A percentile compares a stretch with the other conserved stretches of the same genome.
Conservation (phyloP, 2,888 invertebrate species). For the Acutogordius australiensis region DNA sequence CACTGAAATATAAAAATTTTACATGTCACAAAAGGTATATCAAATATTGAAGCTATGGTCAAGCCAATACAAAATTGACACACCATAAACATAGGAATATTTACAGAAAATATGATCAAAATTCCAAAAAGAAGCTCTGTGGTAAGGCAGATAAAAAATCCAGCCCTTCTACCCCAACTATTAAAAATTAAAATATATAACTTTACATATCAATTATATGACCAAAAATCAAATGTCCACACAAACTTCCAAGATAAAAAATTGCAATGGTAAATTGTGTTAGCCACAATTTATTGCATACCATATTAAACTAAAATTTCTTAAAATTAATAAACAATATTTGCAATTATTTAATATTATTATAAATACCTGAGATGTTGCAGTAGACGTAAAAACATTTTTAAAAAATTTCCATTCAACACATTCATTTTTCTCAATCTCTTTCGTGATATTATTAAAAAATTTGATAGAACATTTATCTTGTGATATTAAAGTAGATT, state of each 20-base stretch:
- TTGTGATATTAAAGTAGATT: neutral
- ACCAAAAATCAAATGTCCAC: conserved; percentile 7
- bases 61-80: conserved; percentile 1
- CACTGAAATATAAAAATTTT: neutral
- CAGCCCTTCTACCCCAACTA: conserved; percentile 1
- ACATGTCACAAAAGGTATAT: conserved; percentile 6
- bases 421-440: neutral
- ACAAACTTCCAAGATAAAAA: neutral
- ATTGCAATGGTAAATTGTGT: neutral
- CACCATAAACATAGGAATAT: conserved; percentile 1
- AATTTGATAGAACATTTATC: neutral
- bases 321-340: too few species aligned
- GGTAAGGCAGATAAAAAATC: neutral
- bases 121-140: conserved; percentile 4
- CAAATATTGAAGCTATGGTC: conserved; percentile 9
- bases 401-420: neutral
- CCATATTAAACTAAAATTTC: conserved; percentile 7
- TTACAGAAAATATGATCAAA: neutral
- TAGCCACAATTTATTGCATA: neutral
- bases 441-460: neutral
- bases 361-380: neutral
- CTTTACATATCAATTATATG: conserved; percentile 2
- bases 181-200: neutral
- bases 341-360: too few species aligned
- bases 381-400: neutral